Percentiles rank a stretch among this genome's conserved stretches.
Conservation (phyloP, 1,140 invertebrate genomes). For the Pseudomyrmex sp. region DNA sequence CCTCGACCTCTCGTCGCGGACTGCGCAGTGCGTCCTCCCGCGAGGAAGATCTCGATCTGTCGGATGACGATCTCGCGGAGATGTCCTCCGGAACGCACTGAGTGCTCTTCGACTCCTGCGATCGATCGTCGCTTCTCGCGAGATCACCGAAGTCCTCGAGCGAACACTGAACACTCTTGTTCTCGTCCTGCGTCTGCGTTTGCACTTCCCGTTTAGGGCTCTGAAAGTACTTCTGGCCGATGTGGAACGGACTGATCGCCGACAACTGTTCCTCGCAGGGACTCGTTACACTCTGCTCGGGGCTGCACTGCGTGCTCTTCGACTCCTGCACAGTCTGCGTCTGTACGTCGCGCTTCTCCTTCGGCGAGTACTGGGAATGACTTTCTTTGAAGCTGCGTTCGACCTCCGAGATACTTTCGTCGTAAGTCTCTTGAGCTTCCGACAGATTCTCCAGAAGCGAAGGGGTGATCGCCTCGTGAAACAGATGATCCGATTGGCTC, state of each 20-base stretch:
- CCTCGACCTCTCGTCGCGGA: conserved; percentile 75
- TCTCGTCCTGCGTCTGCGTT: conserved; percentile 81
- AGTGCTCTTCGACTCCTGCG: conserved; percentile 79
- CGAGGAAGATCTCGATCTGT: background rate
- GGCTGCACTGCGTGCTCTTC: conserved; percentile 74
- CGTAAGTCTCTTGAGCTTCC: background rate
- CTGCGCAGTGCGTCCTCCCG: conserved; percentile 45
- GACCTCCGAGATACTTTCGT: background rate
- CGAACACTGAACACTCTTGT: conserved; percentile 80
- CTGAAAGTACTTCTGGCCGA: conserved; percentile 43
- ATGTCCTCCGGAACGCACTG: conserved; percentile 75
- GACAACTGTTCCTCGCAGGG: conserved; percentile 16
- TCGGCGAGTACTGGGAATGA: conserved; percentile 64
- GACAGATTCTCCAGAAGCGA: conserved; percentile 57
- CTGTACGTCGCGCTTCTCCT: conserved; percentile 67
- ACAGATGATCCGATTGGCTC: conserved; percentile 64
- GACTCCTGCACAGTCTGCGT: conserved; percentile 74
- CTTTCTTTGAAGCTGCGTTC: background rate
- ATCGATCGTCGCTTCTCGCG: conserved; percentile 73
- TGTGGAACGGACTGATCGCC: conserved; percentile 16
- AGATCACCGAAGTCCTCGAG: conserved; percentile 72
- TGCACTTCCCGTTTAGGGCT: conserved; percentile 78
- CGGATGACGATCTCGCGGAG: background rate
- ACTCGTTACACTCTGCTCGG: conserved; percentile 56
- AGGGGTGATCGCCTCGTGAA: conserved; percentile 7